phyloP scores from a whole-genome alignment of 2,888 invertebrate genomes.

The Pristionchus arcanus region DNA sequence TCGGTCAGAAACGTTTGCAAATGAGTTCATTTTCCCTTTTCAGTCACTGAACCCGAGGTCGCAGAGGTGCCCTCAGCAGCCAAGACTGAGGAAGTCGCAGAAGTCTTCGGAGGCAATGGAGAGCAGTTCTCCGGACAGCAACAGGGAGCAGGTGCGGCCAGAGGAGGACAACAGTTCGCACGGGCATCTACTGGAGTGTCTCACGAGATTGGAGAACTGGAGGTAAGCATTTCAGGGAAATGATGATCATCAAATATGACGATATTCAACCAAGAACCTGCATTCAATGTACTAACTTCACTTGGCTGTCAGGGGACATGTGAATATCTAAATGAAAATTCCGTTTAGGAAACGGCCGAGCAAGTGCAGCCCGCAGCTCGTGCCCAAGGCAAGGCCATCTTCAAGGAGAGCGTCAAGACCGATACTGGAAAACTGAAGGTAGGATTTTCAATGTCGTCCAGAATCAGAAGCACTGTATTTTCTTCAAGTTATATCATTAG shows the following conservation, averaged over 20 bases:
- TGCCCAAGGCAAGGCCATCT: slow-evolving; percentile 43
- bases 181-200: slow-evolving; percentile 33
- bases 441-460: not conserved
- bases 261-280: no score
- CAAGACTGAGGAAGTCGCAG: not conserved
- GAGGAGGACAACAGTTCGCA: slow-evolving; percentile 45
- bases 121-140: slow-evolving; percentile 28
- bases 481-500: not conserved
- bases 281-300: no score
- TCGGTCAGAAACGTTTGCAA: no score
- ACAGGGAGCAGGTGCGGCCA: slow-evolving; percentile 35
- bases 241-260: no score
- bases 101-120: slow-evolving; percentile 2
- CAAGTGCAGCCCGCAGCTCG: slow-evolving; percentile 7
- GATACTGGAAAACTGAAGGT: slow-evolving; percentile 37
- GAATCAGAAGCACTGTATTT: not conserved
- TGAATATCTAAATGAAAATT: no score
- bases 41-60: not conserved
- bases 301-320: no score
- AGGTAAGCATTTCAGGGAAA: not conserved
- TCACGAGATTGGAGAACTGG: slow-evolving; percentile 31
- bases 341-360: not conserved
- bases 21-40: not conserved
- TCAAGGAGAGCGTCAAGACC: slow-evolving; percentile 53
- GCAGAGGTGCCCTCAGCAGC: no score